These are phyloP conservation scores for Penaeus chinensis DNA, from an alignment of 1,140 invertebrate species.

Conservation along the genomic window DNA sequence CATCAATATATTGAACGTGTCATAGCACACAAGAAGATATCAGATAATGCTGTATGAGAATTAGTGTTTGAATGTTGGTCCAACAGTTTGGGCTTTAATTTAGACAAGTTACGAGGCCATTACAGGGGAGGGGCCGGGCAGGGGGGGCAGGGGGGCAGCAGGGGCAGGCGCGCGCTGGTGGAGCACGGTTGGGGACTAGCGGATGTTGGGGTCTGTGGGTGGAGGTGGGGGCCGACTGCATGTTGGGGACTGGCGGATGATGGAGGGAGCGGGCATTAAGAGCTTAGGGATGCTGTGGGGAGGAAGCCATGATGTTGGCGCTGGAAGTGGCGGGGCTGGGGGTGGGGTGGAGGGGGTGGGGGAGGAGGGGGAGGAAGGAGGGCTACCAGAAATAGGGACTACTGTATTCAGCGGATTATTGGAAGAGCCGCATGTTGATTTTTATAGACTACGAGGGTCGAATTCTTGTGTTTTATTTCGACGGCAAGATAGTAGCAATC, in stretches of 20 bases:
- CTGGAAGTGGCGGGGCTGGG: background rate
- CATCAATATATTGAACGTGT: background rate
- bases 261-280: too few relatives aligned
- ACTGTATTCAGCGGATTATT: too few relatives aligned
- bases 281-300: background rate
- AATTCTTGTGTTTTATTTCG: too few relatives aligned
- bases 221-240: background rate
- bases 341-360: background rate
- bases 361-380: background rate
- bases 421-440: background rate
- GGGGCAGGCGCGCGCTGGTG: background rate
- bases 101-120: constrained; percentile 59
- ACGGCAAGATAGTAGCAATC: too few relatives aligned
- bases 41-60: constrained; percentile 53
- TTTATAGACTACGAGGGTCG: background rate
- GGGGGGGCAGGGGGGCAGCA: background rate
- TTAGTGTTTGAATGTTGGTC: constrained; percentile 53
- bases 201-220: background rate
- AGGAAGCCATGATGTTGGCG: background rate
- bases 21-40: background rate
- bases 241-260: too few relatives aligned
- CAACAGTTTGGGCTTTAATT: constrained; percentile 53
- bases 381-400: background rate
- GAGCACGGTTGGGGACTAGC: background rate
- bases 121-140: constrained; percentile 23